A percentile compares a stretch with the other conserved stretches of the same genome.
phyloP scores from a whole-genome alignment of 2,113 vertebrate genomes.

The Rhea pennata region DNA sequence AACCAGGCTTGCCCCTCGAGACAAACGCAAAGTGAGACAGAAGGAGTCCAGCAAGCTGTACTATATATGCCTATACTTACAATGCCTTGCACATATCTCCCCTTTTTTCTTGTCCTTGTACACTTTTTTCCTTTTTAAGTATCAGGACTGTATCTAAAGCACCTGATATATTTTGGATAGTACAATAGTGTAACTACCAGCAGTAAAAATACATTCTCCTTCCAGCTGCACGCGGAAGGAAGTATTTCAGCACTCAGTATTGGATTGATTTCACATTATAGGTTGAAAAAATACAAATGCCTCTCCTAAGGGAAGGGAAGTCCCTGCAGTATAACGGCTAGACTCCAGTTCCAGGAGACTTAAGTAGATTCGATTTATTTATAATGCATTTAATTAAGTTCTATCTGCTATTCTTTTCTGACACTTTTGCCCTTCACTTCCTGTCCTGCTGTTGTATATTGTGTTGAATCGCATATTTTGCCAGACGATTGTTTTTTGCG shows the following conservation, averaged over 20 bases:
- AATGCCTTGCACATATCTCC: neutral
- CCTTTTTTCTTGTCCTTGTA: neutral
- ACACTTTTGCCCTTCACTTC: neutral
- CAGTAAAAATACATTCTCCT: neutral
- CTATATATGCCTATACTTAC: neutral
- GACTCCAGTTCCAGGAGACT: neutral
- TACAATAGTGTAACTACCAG: neutral
- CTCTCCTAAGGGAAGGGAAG: neutral
- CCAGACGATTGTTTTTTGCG: neutral
- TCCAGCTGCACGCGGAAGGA: neutral
- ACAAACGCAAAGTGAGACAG: neutral
- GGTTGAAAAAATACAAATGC: neutral
- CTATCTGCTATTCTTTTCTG: neutral
- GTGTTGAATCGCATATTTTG: neutral
- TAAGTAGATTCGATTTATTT: neutral
- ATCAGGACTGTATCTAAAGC: neutral
- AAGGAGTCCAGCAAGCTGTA: neutral
- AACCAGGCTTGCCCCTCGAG: neutral
- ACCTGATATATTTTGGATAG: neutral
- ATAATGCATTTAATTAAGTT: neutral
- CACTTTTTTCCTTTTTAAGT: neutral
- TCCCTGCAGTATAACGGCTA: neutral
- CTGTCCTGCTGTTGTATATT: neutral
- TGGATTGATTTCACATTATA: conserved; percentile 1
- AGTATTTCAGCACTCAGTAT: neutral